Evolutionary conservation across 2,888 invertebrate species (phyloP).

Genomic region (Hartigia nigra): DNA sequence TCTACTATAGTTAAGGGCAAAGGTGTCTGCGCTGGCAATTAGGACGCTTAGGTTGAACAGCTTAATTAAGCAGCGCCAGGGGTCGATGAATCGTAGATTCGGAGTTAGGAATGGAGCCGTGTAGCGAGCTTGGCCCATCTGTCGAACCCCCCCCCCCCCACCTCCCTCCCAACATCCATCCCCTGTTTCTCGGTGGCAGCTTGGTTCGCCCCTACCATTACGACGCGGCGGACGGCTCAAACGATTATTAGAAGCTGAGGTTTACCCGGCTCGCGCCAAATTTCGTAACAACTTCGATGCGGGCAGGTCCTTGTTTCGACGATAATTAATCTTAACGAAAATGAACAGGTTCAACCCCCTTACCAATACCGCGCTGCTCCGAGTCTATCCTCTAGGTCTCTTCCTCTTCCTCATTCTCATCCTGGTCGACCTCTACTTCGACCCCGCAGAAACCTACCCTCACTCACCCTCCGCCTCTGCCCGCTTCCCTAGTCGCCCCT

Average conservation of each 20-base stretch:
- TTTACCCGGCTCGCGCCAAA: slow-evolving; percentile 34
- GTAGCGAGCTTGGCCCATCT: slow-evolving; percentile 15
- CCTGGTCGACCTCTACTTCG: not conserved
- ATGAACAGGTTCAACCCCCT: slow-evolving; percentile 26
- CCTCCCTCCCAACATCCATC: not conserved
- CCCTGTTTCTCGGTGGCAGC: slow-evolving; percentile 8
- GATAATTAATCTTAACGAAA: slow-evolving; percentile 49
- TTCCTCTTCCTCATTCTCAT: not conserved
- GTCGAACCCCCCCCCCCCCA: not conserved
- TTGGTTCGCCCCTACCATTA: not conserved
- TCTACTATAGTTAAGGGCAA: not conserved
- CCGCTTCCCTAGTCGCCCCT: not conserved
- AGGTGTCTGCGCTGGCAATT: slow-evolving; percentile 40
- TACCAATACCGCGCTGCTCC: not conserved
- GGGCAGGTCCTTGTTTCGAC: slow-evolving; percentile 41
- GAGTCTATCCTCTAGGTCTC: not conserved
- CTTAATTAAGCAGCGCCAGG: slow-evolving; percentile 50
- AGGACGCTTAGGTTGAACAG: slow-evolving; percentile 49
- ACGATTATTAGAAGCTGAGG: slow-evolving; percentile 45
- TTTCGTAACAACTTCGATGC: slow-evolving; percentile 33
- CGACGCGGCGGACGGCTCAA: slow-evolving; percentile 4
- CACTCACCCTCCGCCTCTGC: not conserved
- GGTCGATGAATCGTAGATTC: slow-evolving; percentile 10
- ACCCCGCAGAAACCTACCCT: slow-evolving; percentile 1
- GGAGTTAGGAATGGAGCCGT: slow-evolving; percentile 12